phyloP scores from a whole-genome alignment of 1,140 invertebrate species.

The Monochamus saltuarius region DNA sequence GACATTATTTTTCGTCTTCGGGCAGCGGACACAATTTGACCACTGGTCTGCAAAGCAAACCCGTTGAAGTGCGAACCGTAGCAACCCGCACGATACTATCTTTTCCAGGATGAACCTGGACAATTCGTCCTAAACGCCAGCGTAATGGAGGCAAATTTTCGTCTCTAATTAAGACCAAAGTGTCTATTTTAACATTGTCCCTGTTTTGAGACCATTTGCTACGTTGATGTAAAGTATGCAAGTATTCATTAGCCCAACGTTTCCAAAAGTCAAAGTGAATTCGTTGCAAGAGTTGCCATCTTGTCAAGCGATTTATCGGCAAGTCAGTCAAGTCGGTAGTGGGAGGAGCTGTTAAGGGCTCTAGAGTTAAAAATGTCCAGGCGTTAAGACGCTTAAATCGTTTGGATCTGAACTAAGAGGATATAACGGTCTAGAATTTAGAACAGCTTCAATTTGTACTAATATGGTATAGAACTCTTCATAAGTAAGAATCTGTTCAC shows the following conservation, averaged over 20 bases:
- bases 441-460: background rate
- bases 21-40: no score
- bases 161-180: slow-evolving; percentile 32
- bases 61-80: background rate
- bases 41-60: no score
- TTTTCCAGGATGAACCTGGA: slow-evolving; percentile 23
- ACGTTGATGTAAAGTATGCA: background rate
- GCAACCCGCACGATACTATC: slow-evolving; percentile 28
- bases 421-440: background rate
- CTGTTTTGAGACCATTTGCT: background rate
- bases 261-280: background rate
- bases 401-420: background rate
- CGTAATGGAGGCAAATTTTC: slow-evolving; percentile 27
- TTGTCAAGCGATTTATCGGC: no score
- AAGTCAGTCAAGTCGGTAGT: no score
- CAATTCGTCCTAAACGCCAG: slow-evolving; percentile 41
- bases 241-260: background rate
- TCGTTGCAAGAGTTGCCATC: background rate
- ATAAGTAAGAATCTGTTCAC: background rate
- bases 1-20: no score
- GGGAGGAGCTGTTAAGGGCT: no score
- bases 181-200: slow-evolving; percentile 21
- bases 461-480: background rate
- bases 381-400: background rate
- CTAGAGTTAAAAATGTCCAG: background rate